phyloP scores from a whole-genome alignment of 2,797 vertebrate genomes.

The Muscicapa comitata region DNA sequence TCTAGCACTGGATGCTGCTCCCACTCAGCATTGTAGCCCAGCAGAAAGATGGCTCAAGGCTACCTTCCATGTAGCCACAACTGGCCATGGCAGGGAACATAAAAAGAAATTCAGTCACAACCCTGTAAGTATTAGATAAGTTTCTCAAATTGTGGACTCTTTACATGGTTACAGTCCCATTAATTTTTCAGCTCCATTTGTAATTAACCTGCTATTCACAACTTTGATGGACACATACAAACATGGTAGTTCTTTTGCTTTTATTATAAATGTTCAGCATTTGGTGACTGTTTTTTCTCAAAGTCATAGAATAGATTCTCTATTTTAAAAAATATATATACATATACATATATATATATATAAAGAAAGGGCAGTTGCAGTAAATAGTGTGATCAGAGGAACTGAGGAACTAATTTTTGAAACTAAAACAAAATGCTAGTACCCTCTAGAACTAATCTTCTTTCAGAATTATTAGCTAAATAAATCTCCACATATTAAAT shows the following conservation, averaged over 20 bases:
- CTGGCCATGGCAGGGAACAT: fast-evolving
- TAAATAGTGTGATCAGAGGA: neutral
- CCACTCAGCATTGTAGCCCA: neutral
- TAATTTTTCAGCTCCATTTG: neutral
- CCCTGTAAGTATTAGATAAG: neutral
- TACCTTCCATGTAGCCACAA: fast-evolving
- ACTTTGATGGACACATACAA: neutral
- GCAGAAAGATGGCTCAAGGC: neutral
- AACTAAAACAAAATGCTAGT: neutral
- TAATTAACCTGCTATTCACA: neutral
- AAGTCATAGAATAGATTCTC: neutral
- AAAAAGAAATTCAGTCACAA: neutral
- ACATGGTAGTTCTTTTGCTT: neutral
- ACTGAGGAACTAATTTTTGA: neutral
- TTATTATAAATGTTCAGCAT: neutral
- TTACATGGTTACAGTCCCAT: neutral
- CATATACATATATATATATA: too few relatives aligned
- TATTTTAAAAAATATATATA: neutral
- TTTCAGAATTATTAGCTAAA: neutral
- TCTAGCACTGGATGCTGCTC: neutral
- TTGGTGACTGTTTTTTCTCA: neutral
- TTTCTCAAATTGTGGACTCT: neutral
- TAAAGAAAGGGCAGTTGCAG: neutral
- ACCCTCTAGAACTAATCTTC: neutral
- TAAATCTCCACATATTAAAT: neutral